Base-by-base conservation (phyloP, 2,888 invertebrate genomes). In the Meghimatium bilineatum region DNA sequence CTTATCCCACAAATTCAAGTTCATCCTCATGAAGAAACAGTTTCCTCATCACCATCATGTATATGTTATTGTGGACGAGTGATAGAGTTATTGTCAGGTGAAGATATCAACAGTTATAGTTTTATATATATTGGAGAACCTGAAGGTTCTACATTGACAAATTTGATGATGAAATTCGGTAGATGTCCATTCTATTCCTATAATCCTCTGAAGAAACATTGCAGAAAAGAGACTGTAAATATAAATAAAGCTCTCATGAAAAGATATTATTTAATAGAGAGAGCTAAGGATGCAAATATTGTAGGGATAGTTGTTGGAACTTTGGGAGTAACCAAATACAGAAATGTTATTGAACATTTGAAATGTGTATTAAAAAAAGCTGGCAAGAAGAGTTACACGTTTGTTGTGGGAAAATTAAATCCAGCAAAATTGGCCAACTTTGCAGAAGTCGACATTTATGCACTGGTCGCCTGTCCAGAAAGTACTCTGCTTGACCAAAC, bases 391-490 rank as follows among this genome's bases (percentile, higher is more conserved):
- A 96, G 96, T 87, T 98, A 99, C 92, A 96, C 97, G 74, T 96
- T 99, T 82, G 97, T 97, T 38, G 97, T 99, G 81, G 99, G 99
- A 10, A 98, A 98, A 93, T 96, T 98, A 5, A 99, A 97, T 94
- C 96, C 97, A 23, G 96, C 97, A 0, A 99, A 99, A 94, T 94
- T 99, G 86, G 98, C 98, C 0, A 99, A 99, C 94, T 98, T 99
- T 93, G 96, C 96, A 82, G 97, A 97, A 83, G 92, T 99, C 87
- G 98, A 99, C 91, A 95, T 97, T 71, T 99, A 97, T 94, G 97
- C 98, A 0, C 95, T 97, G 90, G 96, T 99, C 80, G 96, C 98
- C 0, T 99, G 99, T 92, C 96, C 98, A 2, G 97, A 98, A 94
- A 98, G 97, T 91, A 96, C 97, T 32, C 88, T 95, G 87, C 95